A percentile compares a stretch with the other conserved stretches of the same genome.
phyloP scores from a whole-genome alignment of 2,797 vertebrate genomes.

The Morelia viridis region DNA sequence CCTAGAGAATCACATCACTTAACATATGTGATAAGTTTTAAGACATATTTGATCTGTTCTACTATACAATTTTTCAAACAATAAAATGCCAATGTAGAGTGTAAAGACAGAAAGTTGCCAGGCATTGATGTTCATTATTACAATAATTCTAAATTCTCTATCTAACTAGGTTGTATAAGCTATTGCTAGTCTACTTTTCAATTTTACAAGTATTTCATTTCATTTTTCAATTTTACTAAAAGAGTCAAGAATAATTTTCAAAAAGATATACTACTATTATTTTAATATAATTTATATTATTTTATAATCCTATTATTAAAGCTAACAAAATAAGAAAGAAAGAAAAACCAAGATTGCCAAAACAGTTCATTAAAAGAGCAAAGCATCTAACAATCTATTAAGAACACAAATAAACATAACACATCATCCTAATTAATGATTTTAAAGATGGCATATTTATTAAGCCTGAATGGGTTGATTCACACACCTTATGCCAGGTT shows the following conservation, averaged over 20 bases:
- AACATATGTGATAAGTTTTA: background rate
- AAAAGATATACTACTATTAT: background rate
- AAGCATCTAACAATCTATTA: background rate
- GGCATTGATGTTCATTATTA: background rate
- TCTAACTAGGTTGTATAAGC: background rate
- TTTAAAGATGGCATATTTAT: background rate
- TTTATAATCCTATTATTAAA: background rate
- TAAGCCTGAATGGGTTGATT: background rate
- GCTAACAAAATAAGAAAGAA: background rate
- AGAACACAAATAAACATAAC: background rate
- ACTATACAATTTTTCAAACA: background rate
- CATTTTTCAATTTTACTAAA: background rate
- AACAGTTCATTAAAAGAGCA: background rate
- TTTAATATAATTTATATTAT: background rate
- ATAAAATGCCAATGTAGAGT: background rate
- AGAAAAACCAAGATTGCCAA: background rate
- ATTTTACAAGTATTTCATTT: background rate
- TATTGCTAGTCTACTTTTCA: background rate
- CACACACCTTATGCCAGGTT: background rate
- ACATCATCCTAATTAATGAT: background rate
- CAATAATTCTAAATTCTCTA: background rate
- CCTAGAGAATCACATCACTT: background rate
- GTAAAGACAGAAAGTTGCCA: background rate
- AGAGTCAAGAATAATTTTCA: background rate
- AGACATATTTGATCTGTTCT: background rate